Evolutionary conservation across 2,888 invertebrate genomes (phyloP).

Genomic region (Spilarctia lutea): DNA sequence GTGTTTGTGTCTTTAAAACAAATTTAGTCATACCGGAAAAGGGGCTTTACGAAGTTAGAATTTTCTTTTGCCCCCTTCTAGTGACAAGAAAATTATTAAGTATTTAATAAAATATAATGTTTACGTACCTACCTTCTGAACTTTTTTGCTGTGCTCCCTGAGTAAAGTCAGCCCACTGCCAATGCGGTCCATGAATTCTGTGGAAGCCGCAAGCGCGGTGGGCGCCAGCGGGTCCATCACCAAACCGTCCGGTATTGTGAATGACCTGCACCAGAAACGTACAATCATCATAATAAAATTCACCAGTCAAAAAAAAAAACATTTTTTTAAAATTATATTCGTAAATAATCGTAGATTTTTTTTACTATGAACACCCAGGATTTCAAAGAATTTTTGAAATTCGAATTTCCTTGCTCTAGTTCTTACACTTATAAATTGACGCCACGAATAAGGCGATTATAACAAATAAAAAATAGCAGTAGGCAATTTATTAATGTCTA

Average conservation of each 20-base stretch:
- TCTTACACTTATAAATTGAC: not conserved
- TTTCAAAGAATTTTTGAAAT: not conserved
- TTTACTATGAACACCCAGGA: not conserved
- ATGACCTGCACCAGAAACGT: conserved; percentile 68
- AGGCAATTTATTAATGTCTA: not conserved
- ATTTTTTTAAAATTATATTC: not conserved
- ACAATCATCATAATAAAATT: conserved; percentile 1
- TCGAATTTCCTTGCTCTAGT: not conserved
- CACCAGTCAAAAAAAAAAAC: not conserved
- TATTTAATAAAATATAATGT: not conserved
- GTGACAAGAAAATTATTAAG: not conserved
- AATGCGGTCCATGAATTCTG: conserved; percentile 81
- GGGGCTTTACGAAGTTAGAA: not conserved
- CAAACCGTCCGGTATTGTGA: conserved; percentile 81
- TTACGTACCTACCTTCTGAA: conserved; percentile 73
- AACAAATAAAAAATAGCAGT: not conserved
- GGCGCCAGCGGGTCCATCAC: conserved; percentile 82
- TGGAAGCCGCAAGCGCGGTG: conserved; percentile 78
- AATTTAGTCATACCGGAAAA: not conserved
- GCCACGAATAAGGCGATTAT: not conserved
- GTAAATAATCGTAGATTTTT: not conserved
- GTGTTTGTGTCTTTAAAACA: not conserved
- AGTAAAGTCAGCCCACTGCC: conserved; percentile 78
- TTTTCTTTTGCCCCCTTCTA: not conserved
- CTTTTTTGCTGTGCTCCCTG: conserved; percentile 81